A percentile compares a stretch with the other conserved stretches of the same genome.
phyloP scores from a whole-genome alignment of 2,113 vertebrate genomes.

The Stomatorhinus ivindoensis region DNA sequence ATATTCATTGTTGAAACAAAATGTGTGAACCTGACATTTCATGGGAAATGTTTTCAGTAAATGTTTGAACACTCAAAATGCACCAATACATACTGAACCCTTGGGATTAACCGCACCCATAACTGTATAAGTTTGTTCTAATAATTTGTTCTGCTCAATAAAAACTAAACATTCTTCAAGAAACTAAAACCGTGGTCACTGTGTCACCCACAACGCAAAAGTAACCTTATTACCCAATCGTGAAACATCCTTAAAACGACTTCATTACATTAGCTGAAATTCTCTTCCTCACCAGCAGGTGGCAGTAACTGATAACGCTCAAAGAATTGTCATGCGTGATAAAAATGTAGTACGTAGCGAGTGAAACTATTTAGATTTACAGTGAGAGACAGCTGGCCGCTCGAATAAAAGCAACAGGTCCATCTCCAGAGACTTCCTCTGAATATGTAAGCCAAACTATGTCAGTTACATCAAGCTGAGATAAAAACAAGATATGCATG shows the following conservation, averaged over 20 bases:
- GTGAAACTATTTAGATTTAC: not conserved
- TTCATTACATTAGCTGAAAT: not conserved
- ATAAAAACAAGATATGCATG: not conserved
- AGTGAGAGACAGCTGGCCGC: not conserved
- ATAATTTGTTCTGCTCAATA: slow-evolving; percentile 47
- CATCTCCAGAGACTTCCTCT: not conserved
- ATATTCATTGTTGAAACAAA: slow-evolving; percentile 43
- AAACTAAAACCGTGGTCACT: not conserved
- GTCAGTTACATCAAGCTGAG: not conserved
- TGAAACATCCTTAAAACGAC: not conserved
- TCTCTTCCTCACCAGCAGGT: not conserved
- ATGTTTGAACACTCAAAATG: slow-evolving; percentile 62
- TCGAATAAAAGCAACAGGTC: not conserved
- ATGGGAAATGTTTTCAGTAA: slow-evolving; percentile 38
- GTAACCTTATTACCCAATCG: not conserved
- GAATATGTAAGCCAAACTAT: not conserved
- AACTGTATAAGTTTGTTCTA: slow-evolving; percentile 48
- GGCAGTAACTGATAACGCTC: not conserved
- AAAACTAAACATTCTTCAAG: slow-evolving; percentile 44
- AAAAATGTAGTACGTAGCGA: not conserved
- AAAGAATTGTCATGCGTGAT: not conserved
- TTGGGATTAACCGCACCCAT: slow-evolving; percentile 56
- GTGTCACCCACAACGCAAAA: not conserved
- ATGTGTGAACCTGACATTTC: slow-evolving; percentile 38
- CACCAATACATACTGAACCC: slow-evolving; percentile 59